Percentiles rank a stretch among this genome's conserved stretches.
Conservation (phyloP, 2,113 vertebrate species). For the Piprites chloris region DNA sequence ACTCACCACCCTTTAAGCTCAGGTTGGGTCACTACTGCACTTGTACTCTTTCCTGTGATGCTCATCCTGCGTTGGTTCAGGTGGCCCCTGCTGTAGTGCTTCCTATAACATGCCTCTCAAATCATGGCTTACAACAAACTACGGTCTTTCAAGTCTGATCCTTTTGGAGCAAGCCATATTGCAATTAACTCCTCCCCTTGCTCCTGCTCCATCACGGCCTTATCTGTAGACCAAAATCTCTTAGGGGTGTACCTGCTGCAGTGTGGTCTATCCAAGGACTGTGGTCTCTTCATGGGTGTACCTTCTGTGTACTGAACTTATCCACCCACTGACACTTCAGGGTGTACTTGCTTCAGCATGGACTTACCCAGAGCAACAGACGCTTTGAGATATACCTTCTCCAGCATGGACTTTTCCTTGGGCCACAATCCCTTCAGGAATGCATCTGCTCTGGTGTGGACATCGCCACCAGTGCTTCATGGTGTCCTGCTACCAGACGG, state of each 20-base stretch:
- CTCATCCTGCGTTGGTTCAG: neutral
- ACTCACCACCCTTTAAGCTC: neutral
- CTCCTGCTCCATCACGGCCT: neutral
- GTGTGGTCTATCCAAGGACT: neutral
- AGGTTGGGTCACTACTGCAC: neutral
- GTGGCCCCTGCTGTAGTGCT: neutral
- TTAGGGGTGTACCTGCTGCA: neutral
- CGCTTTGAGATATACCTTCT: neutral
- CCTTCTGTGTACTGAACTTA: neutral
- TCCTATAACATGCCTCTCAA: neutral
- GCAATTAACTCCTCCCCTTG: neutral
- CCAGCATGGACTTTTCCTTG: neutral
- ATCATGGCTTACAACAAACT: neutral
- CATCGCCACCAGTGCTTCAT: neutral
- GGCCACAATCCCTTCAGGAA: neutral
- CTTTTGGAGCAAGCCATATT: neutral
- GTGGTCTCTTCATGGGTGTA: neutral
- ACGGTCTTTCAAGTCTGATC: neutral
- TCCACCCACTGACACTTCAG: neutral
- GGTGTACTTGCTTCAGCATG: neutral
- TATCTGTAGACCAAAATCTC: neutral
- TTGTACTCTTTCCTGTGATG: neutral
- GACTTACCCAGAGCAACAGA: neutral
- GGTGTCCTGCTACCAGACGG: neutral
- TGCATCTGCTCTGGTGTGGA: neutral